Evolutionary conservation across 2,888 invertebrate genomes (phyloP).

Genomic region (Leuctra nigra): DNA sequence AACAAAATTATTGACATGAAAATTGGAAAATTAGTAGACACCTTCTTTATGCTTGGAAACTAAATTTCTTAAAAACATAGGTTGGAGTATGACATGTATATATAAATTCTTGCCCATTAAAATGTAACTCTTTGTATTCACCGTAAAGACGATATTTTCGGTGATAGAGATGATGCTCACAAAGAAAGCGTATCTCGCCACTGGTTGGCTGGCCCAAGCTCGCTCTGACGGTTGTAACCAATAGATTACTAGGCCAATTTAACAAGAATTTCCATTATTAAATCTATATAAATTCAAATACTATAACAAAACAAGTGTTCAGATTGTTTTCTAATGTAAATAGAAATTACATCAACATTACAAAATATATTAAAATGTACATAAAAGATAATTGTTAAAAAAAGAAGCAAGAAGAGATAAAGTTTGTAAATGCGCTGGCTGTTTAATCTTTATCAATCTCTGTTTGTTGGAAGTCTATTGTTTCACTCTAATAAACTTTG

Average conservation of each 20-base stretch:
- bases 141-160: not conserved
- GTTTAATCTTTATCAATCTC: slow-evolving; percentile 22
- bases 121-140: not conserved
- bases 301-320: slow-evolving; percentile 24
- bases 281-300: not conserved
- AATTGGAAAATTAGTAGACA: too few species aligned
- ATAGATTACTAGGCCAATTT: not conserved
- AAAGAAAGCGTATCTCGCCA: not conserved
- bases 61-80: too few species aligned
- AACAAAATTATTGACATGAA: too few species aligned
- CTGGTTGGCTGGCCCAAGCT: slow-evolving; percentile 4
- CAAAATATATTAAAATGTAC: slow-evolving; percentile 20
- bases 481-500: slow-evolving; percentile 34
- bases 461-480: slow-evolving; percentile 29
- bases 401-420: slow-evolving; percentile 13
- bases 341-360: slow-evolving; percentile 10
- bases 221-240: slow-evolving; percentile 12
- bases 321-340: slow-evolving; percentile 28
- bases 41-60: too few species aligned
- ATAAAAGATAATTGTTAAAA: slow-evolving; percentile 26
- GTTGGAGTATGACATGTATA: too few species aligned
- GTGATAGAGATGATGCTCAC: too few species aligned
- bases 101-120: too few species aligned
- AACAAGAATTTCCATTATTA: not conserved
- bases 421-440: slow-evolving; percentile 25